These are phyloP conservation scores for Pentamera pediparva DNA, from an alignment of 53 echinoderm and acorn worm species.

Conservation along the genomic window DNA sequence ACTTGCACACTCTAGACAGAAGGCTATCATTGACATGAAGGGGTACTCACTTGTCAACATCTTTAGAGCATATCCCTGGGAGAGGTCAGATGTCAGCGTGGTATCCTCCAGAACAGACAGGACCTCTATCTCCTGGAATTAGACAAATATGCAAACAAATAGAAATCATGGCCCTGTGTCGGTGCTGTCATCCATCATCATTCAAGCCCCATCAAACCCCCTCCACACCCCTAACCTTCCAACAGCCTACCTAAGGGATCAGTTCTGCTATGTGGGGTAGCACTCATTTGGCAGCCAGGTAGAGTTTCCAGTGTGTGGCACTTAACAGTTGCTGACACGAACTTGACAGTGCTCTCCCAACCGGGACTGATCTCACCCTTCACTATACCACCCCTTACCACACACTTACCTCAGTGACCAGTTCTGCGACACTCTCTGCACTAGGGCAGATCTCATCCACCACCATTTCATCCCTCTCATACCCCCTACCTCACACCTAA, in stretches of 20 bases:
- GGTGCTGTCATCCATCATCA: no score
- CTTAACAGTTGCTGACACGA: constrained; percentile 82
- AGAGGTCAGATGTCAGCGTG: constrained; percentile 92
- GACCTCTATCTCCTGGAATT: constrained; percentile 85
- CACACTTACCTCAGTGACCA: no score
- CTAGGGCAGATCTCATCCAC: no score
- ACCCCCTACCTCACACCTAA: no score
- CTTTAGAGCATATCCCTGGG: constrained; percentile 95
- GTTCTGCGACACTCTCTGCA: no score
- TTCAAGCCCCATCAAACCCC: no score
- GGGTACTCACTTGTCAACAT: constrained; percentile 81
- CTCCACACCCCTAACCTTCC: no score
- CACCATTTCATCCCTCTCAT: no score
- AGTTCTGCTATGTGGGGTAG: constrained; percentile 71
- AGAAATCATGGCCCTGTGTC: constrained; percentile 23
- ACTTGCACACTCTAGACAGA: no score
- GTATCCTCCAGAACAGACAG: constrained; percentile 81
- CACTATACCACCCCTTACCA: no score
- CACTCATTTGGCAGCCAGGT: constrained; percentile 81
- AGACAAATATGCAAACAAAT: not conserved
- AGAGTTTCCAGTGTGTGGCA: constrained; percentile 84
- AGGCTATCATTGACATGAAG: not conserved
- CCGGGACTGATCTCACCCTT: constrained; percentile 66
- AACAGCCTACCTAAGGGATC: constrained; percentile 77
- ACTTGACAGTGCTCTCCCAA: constrained; percentile 84